phyloP scores from a whole-genome alignment of 2,888 invertebrate species.

The Lasius fuliginosus region DNA sequence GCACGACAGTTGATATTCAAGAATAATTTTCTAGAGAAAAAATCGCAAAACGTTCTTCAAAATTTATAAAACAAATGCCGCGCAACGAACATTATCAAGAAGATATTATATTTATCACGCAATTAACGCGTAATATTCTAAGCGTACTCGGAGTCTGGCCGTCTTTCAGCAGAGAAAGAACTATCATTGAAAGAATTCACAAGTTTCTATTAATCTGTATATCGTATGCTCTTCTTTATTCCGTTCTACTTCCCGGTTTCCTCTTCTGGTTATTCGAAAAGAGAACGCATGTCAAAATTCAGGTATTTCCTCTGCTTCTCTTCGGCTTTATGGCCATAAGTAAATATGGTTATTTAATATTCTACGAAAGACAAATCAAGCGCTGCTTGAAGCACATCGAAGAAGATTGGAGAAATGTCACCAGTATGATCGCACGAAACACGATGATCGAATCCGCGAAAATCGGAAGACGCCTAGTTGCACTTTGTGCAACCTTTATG shows the following conservation, averaged over 20 bases:
- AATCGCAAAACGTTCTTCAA: background rate
- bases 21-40: background rate
- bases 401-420: slow-evolving; percentile 68
- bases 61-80: background rate
- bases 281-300: slow-evolving; percentile 58
- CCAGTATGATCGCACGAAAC: slow-evolving; percentile 44
- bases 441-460: slow-evolving; percentile 71
- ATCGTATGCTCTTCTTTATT: slow-evolving; percentile 61
- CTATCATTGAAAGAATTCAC: background rate
- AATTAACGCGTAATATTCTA: slow-evolving; percentile 20
- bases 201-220: background rate
- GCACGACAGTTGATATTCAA: background rate
- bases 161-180: too few relatives aligned
- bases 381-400: slow-evolving; percentile 71
- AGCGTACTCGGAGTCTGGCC: slow-evolving; percentile 23
- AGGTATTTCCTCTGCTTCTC: slow-evolving; percentile 66
- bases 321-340: slow-evolving; percentile 68
- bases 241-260: slow-evolving; percentile 61
- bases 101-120: slow-evolving; percentile 9
- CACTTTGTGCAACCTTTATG: slow-evolving; percentile 70
- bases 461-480: slow-evolving; percentile 66
- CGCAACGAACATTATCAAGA: background rate
- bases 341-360: slow-evolving; percentile 69
- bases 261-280: slow-evolving; percentile 63
- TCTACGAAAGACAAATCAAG: slow-evolving; percentile 46